These are phyloP conservation scores for Macaca nemestrina DNA, from an alignment of 2,113 vertebrate genomes.

Conservation along the genomic window DNA sequence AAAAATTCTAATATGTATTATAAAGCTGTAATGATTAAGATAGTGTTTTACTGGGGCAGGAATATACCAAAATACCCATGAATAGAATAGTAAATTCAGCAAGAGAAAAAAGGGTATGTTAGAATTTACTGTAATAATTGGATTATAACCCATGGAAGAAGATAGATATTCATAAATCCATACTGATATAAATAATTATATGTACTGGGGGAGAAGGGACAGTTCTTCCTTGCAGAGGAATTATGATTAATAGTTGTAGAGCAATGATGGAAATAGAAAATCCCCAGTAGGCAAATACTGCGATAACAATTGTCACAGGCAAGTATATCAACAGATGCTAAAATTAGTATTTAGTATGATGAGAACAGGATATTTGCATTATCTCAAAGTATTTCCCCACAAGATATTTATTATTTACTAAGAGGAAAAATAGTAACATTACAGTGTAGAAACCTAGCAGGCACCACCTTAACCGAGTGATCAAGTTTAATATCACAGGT, in stretches of 20 bases:
- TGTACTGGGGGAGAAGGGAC: background rate
- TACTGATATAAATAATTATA: conserved; percentile 28
- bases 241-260: background rate
- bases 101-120: conserved; percentile 19
- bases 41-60: background rate
- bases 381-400: background rate
- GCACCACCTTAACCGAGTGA: background rate
- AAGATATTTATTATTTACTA: background rate
- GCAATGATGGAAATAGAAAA: background rate
- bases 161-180: conserved; percentile 34
- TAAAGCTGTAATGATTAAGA: conserved; percentile 46
- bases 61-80: background rate
- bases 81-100: conserved; percentile 15
- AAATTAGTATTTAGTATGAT: background rate
- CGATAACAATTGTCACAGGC: background rate
- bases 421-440: background rate
- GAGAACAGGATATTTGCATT: background rate
- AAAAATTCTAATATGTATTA: conserved; percentile 25
- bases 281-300: background rate
- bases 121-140: conserved; percentile 25
- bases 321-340: background rate
- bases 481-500: background rate
- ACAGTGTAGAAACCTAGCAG: background rate
- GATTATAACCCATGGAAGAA: conserved; percentile 15
- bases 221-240: background rate